These are phyloP conservation scores for Mus pahari DNA, from an alignment of 2,113 vertebrate genomes.

Conservation along the genomic window DNA sequence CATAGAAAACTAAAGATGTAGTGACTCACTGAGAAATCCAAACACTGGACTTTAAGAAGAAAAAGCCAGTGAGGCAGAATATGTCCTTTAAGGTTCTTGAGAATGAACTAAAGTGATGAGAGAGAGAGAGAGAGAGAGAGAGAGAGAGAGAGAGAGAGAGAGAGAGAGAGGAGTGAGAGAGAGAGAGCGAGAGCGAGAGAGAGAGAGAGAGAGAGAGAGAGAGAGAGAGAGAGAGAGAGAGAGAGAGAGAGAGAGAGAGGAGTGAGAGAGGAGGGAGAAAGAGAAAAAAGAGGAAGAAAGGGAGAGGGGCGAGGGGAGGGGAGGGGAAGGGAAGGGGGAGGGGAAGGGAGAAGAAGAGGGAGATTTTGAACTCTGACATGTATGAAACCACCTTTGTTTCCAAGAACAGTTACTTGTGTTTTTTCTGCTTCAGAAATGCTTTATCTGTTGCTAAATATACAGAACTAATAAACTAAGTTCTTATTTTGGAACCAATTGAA, in stretches of 20 bases:
- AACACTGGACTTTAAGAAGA: neutral
- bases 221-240: no score
- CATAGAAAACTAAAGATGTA: neutral
- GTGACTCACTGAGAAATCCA: neutral
- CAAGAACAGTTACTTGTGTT: neutral
- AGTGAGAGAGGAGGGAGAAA: no score
- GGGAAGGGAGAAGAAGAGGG: neutral
- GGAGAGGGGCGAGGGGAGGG: no score
- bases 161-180: neutral
- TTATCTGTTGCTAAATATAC: neutral
- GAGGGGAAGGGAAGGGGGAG: no score
- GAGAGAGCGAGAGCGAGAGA: neutral
- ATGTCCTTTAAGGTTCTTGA: neutral
- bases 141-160: neutral
- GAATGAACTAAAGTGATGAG: neutral
- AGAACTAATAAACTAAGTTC: conserved; percentile 1
- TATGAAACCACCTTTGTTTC: neutral
- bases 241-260: no score
- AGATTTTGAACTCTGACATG: neutral
- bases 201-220: no score
- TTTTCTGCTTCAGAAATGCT: neutral
- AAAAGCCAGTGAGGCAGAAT: neutral
- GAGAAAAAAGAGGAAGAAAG: no score
- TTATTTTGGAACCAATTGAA: conserved; percentile 12
- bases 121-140: neutral